Percentiles rank a stretch among this genome's conserved stretches.
phyloP scores from a whole-genome alignment of 2,888 invertebrate genomes.

The Druceiella hillmani region DNA sequence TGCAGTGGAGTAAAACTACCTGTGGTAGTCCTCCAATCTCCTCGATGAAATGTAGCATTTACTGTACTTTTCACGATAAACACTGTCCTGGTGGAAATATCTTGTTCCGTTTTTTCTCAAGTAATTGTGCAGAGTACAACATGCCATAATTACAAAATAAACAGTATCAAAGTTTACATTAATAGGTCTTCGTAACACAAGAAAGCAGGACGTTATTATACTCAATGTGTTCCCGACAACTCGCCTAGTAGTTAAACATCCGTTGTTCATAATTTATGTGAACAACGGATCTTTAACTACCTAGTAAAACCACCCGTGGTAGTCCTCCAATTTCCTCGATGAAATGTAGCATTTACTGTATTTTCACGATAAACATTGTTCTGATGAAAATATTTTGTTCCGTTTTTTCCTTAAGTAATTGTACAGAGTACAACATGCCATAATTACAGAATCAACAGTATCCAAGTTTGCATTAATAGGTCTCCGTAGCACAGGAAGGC shows the following conservation, averaged over 20 bases:
- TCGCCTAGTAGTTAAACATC: no score
- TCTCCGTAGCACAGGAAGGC: no score
- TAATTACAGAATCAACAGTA: slow-evolving; percentile 11
- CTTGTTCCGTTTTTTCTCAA: slow-evolving; percentile 14
- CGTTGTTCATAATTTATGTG: no score
- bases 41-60: slow-evolving; percentile 2
- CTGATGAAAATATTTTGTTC: slow-evolving; percentile 10
- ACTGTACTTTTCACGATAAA: slow-evolving; percentile 1
- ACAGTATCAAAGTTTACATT: no score
- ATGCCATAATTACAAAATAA: slow-evolving; percentile 13
- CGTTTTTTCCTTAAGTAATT: slow-evolving; percentile 17
- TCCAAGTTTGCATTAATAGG: no score
- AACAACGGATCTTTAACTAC: no score
- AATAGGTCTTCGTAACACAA: no score
- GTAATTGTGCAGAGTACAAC: slow-evolving; percentile 20
- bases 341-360: neutral
- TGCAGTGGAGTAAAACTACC: slow-evolving; percentile 6
- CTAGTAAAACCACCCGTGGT: slow-evolving; percentile 5
- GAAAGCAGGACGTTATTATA: no score
- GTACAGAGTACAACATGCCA: slow-evolving; percentile 19
- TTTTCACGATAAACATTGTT: neutral
- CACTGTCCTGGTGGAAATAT: slow-evolving; percentile 5
- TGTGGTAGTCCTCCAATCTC: slow-evolving; percentile 8
- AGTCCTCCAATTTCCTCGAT: slow-evolving; percentile 8
- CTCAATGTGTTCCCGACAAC: no score